These are phyloP conservation scores for Nycteola revayana DNA, from an alignment of 2,888 invertebrate species.

Conservation along the genomic window DNA sequence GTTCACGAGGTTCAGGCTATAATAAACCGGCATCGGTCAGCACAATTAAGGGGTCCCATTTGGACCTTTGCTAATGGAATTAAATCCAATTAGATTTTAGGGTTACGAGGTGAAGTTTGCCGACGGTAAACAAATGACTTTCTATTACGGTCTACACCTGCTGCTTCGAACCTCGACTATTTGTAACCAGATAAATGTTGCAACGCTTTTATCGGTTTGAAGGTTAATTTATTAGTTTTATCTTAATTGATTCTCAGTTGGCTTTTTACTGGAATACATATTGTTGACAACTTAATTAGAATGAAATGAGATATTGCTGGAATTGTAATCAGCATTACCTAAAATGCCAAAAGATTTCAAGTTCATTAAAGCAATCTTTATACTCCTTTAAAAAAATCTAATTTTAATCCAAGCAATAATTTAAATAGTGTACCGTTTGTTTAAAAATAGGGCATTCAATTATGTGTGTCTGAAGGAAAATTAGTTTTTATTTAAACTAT, in stretches of 20 bases:
- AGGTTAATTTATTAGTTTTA: slow-evolving; percentile 48
- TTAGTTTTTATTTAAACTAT: no score
- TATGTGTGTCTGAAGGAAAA: no score
- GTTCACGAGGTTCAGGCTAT: slow-evolving; percentile 45
- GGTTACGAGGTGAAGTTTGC: slow-evolving; percentile 79
- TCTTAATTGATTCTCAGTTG: slow-evolving; percentile 30
- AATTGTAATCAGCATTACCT: no score
- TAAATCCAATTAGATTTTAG: slow-evolving; percentile 81
- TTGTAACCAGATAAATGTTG: slow-evolving; percentile 56
- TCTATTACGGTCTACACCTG: slow-evolving; percentile 68
- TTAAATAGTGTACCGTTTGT: no score
- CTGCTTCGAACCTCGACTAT: slow-evolving; percentile 56
- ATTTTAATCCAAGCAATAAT: no score
- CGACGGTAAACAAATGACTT: slow-evolving; percentile 74
- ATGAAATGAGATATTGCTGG: no score
- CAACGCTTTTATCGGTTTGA: slow-evolving; percentile 43
- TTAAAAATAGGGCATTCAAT: no score
- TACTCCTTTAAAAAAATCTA: no score
- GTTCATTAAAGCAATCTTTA: no score
- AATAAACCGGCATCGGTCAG: slow-evolving; percentile 74
- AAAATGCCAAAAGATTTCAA: no score
- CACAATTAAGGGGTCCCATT: slow-evolving; percentile 76
- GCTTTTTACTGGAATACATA: slow-evolving; percentile 17
- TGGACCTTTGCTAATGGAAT: slow-evolving; percentile 80
- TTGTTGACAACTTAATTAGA: no score